Conservation (phyloP, 2,113 vertebrate genomes). For the Hemibagrus wyckioides region DNA sequence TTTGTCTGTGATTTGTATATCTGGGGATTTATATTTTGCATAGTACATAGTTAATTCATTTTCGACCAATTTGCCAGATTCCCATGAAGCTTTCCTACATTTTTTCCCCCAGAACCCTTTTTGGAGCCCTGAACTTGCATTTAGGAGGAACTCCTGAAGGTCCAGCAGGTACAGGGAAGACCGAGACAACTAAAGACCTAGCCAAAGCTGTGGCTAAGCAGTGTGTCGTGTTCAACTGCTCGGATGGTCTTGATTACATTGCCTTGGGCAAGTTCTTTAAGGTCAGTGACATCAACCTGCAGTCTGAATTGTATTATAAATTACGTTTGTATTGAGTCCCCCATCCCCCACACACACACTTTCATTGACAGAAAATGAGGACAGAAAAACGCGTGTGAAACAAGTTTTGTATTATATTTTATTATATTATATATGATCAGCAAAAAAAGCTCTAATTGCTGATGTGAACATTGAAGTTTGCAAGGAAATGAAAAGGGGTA, state of each 20-base stretch:
- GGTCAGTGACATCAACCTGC: conserved; percentile 62
- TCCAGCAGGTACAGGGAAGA: conserved; percentile 89
- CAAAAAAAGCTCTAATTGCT: background rate
- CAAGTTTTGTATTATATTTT: background rate
- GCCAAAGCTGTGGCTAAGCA: conserved; percentile 91
- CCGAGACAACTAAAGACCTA: conserved; percentile 89
- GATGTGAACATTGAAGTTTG: background rate
- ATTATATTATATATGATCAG: background rate
- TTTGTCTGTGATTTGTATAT: background rate
- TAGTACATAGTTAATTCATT: background rate
- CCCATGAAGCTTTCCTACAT: background rate
- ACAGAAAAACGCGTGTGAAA: background rate
- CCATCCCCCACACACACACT: background rate
- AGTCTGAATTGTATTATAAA: background rate
- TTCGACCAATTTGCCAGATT: background rate
- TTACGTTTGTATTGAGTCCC: background rate
- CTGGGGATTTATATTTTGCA: background rate
- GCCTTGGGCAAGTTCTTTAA: conserved; percentile 92
- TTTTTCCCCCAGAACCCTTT: conserved; percentile 77
- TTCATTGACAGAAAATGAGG: background rate
- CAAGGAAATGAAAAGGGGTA: background rate
- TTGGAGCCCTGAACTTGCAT: conserved; percentile 85
- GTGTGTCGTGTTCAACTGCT: conserved; percentile 91
- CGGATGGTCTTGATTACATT: conserved; percentile 88
- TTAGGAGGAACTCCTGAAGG: conserved; percentile 90